Evolutionary conservation across 2,888 invertebrate species (phyloP).

Genomic region (Drosophila parthenogenetica): DNA sequence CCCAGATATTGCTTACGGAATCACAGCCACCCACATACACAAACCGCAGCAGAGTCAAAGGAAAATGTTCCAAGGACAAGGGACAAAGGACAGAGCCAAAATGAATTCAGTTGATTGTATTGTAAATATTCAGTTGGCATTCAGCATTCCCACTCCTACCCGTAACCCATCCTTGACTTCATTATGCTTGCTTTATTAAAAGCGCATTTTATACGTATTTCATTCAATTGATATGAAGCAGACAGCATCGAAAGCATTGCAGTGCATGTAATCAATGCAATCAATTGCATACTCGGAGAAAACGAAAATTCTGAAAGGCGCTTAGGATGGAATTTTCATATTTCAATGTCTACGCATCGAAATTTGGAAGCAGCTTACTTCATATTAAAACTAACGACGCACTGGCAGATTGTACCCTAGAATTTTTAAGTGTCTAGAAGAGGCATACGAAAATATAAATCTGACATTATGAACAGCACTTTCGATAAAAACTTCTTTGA

Average conservation of each 20-base stretch:
- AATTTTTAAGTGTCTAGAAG: no score
- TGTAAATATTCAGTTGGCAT: conserved; percentile 16
- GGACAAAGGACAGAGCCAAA: conserved; percentile 1
- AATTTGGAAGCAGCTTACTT: conserved; percentile 30
- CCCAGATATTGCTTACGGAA: conserved; percentile 2
- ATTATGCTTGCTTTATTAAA: conserved; percentile 31
- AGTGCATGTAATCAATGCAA: conserved; percentile 24
- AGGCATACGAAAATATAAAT: no score
- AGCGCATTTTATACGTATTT: conserved; percentile 24
- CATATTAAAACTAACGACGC: conserved; percentile 8
- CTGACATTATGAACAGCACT: no score
- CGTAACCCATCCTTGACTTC: conserved; percentile 15
- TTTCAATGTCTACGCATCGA: conserved; percentile 8
- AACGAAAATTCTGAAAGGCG: conserved; percentile 33
- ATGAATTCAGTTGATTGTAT: conserved; percentile 8
- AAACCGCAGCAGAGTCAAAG: not conserved
- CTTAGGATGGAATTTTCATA: conserved; percentile 29
- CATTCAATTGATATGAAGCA: conserved; percentile 28
- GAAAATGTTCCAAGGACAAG: no score
- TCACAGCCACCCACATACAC: not conserved
- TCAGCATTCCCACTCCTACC: conserved; percentile 17
- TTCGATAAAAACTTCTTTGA: not conserved
- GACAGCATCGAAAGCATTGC: conserved; percentile 3
- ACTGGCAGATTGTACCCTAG: not conserved
- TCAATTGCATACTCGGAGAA: conserved; percentile 19